Percentiles rank a stretch among this genome's conserved stretches.
Evolutionary conservation across 1,140 invertebrate species (phyloP).

Genomic region (Drosophila persimilis): DNA sequence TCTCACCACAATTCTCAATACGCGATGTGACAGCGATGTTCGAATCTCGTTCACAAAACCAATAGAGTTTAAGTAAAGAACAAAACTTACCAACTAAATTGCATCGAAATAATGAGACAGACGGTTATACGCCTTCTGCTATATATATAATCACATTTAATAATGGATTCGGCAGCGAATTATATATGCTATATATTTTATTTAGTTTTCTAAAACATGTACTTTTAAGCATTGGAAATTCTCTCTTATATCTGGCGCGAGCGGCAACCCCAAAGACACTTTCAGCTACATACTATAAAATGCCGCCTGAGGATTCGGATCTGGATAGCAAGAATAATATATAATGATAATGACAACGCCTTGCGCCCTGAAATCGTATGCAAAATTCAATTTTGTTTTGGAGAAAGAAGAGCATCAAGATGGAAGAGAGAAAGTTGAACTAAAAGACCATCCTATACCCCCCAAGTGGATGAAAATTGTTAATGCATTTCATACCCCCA

Average conservation of each 20-base stretch:
- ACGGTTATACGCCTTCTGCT: constrained; percentile 36
- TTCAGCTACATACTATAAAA: constrained; percentile 28
- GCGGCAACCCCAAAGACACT: constrained; percentile 69
- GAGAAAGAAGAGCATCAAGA: constrained; percentile 15
- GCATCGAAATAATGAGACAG: constrained; percentile 63
- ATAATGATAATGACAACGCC: constrained; percentile 39
- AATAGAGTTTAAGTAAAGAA: constrained; percentile 60
- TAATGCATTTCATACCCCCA: constrained; percentile 38
- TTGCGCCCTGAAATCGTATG: constrained; percentile 30
- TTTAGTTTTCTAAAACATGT: constrained; percentile 46
- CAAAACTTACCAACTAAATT: constrained; percentile 33
- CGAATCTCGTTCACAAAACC: constrained; percentile 85
- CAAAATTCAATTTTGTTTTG: constrained; percentile 75
- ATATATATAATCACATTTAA: constrained; percentile 13
- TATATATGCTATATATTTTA: constrained; percentile 47
- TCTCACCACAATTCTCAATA: constrained; percentile 88
- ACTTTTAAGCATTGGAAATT: constrained; percentile 33
- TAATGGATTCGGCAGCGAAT: not conserved
- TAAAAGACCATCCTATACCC: constrained; percentile 59
- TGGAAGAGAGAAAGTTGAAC: constrained; percentile 26
- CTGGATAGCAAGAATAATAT: too few relatives aligned
- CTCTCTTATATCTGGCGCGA: constrained; percentile 37
- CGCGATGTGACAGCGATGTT: constrained; percentile 91
- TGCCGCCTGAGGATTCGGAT: too few relatives aligned
- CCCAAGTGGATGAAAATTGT: constrained; percentile 48